Percentiles rank a stretch among this genome's conserved stretches.
phyloP scores from a whole-genome alignment of 2,888 invertebrate species.

The Theristus sp. region DNA sequence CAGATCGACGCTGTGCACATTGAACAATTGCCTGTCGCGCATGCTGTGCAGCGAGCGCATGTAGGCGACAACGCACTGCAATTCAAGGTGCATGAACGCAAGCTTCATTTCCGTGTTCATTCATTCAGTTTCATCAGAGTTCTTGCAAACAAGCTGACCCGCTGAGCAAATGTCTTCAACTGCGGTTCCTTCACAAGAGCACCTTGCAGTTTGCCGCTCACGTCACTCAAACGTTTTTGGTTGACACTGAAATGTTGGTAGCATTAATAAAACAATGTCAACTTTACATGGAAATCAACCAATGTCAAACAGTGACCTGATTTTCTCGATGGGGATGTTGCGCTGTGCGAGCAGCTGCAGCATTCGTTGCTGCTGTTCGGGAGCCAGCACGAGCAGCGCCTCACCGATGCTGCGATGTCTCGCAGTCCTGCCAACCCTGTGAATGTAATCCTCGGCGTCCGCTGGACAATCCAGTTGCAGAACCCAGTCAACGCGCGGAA shows the following conservation, averaged over 20 bases:
- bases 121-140: constrained; percentile 1
- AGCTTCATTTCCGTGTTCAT: constrained; percentile 1
- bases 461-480: constrained; percentile 93
- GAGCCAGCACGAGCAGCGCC: constrained; percentile 63
- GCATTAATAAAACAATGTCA: constrained; percentile 10
- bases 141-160: constrained; percentile 32
- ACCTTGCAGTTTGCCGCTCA: constrained; percentile 66
- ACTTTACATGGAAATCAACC: neutral
- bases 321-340: constrained; percentile 41
- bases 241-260: constrained; percentile 51
- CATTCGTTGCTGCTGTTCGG: constrained; percentile 62
- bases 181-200: constrained; percentile 58
- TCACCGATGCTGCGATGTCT: constrained; percentile 58
- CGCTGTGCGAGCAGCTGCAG: constrained; percentile 50
- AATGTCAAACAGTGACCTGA: constrained; percentile 1
- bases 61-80: constrained; percentile 64
- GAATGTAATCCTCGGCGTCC: constrained; percentile 84
- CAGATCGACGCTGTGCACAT: constrained; percentile 57
- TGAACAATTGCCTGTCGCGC: constrained; percentile 79
- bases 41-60: constrained; percentile 70
- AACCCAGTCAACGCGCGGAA: constrained; percentile 90
- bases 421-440: constrained; percentile 41
- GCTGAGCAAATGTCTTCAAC: constrained; percentile 72
- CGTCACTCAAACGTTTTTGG: constrained; percentile 55
- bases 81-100: neutral